phyloP scores from a whole-genome alignment of 2,113 vertebrate species.

The Vimba vimba region DNA sequence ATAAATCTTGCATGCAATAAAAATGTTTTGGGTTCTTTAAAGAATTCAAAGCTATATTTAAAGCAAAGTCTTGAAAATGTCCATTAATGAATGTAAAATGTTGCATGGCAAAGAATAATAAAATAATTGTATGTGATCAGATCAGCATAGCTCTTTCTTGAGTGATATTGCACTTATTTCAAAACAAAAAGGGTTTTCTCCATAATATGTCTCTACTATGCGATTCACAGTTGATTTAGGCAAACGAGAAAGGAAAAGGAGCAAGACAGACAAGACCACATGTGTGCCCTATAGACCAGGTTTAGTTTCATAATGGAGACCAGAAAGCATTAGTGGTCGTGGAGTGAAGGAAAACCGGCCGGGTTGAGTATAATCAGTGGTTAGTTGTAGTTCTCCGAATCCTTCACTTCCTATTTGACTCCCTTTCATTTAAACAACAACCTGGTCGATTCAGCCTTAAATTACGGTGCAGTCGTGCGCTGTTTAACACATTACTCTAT shows the following conservation, averaged over 20 bases:
- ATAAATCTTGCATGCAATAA: neutral
- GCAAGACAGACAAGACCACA: neutral
- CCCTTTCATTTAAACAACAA: conserved; percentile 26
- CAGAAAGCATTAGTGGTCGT: neutral
- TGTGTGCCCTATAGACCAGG: neutral
- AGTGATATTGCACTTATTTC: no score
- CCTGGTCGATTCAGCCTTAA: conserved; percentile 39
- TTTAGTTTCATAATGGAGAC: neutral
- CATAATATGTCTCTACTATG: neutral
- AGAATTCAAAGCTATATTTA: neutral
- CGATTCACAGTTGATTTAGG: neutral
- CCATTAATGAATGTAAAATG: no score
- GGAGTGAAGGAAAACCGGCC: neutral
- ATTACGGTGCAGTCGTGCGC: neutral
- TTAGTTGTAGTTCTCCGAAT: conserved; percentile 30
- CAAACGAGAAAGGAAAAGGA: neutral
- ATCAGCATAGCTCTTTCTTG: no score
- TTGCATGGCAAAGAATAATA: no score
- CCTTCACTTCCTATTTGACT: conserved; percentile 43
- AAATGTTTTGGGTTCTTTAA: neutral
- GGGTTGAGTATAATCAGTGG: neutral
- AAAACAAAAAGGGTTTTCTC: neutral
- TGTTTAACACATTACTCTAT: neutral
- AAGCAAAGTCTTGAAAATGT: neutral
- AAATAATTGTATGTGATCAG: no score